A percentile compares a stretch with the other conserved stretches of the same genome.
phyloP scores from a whole-genome alignment of 2,797 vertebrate species.

The Rachycentron canadum region DNA sequence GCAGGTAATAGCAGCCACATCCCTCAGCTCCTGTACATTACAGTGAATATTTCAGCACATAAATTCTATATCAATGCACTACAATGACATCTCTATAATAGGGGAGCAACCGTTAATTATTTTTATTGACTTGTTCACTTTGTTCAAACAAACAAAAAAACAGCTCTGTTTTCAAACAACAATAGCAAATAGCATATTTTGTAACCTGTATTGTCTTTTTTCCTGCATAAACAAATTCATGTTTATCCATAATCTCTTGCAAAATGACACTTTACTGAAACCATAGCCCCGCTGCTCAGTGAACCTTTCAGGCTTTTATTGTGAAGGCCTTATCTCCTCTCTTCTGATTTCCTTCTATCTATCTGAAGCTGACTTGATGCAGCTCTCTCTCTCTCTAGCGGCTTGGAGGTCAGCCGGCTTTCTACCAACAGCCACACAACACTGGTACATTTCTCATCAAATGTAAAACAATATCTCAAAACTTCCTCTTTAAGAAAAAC shows the following conservation, averaged over 20 bases:
- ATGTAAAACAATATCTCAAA: conserved; percentile 26
- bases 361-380: conserved; percentile 5
- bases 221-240: background rate
- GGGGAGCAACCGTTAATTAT: background rate
- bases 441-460: conserved; percentile 66
- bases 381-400: background rate
- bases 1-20: background rate
- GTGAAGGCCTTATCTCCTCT: conserved; percentile 31
- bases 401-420: conserved; percentile 9
- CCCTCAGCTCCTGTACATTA: too few species aligned
- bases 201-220: background rate
- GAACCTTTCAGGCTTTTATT: conserved; percentile 47
- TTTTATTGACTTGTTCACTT: background rate
- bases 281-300: background rate
- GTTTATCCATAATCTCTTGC: background rate
- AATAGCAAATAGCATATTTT: background rate
- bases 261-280: background rate
- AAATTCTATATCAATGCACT: too few species aligned
- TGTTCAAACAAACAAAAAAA: too few species aligned
- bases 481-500: background rate
- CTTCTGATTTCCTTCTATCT: background rate
- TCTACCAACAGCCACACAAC: conserved; percentile 18
- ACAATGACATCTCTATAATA: too few species aligned
- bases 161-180: too few species aligned
- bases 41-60: too few species aligned